Percentiles rank a stretch among this genome's conserved stretches.
phyloP scores from a whole-genome alignment of 1,140 invertebrate species.

The Lycorma delicatula region DNA sequence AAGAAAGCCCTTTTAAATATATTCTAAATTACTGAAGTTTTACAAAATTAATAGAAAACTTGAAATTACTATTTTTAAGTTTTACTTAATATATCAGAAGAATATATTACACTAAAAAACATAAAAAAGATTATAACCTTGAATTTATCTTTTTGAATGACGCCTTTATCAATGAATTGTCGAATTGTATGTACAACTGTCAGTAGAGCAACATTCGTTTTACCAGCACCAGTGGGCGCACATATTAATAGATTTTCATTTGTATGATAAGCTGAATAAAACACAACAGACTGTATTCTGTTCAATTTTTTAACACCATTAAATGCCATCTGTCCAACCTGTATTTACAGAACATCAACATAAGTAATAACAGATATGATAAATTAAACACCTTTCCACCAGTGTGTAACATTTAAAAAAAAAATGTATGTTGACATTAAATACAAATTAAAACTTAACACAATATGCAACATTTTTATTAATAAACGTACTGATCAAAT shows the following conservation, averaged over 20 bases:
- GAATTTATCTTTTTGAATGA: constrained; percentile 86
- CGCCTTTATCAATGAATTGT: constrained; percentile 66
- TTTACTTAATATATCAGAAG: too few species aligned
- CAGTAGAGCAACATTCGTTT: constrained; percentile 97
- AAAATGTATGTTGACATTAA: not conserved
- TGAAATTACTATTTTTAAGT: too few species aligned
- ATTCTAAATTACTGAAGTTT: too few species aligned
- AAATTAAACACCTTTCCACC: too few species aligned
- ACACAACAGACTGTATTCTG: constrained; percentile 93
- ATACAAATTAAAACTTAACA: too few species aligned
- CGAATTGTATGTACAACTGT: constrained; percentile 84
- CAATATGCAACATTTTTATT: too few species aligned
- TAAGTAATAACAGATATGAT: too few species aligned
- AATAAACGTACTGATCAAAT: too few species aligned
- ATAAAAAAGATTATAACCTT: too few species aligned
- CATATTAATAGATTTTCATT: constrained; percentile 96
- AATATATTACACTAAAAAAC: too few species aligned
- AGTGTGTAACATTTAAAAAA: constrained; percentile 16
- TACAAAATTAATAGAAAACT: too few species aligned
- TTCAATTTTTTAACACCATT: constrained; percentile 80
- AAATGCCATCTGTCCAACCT: constrained; percentile 80
- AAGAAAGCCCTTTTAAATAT: too few species aligned
- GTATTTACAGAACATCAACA: constrained; percentile 25
- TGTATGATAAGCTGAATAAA: constrained; percentile 87
- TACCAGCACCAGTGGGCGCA: constrained; percentile 93